Base-by-base conservation (phyloP, 2,113 vertebrate genomes). In the Morone chrysops region DNA sequence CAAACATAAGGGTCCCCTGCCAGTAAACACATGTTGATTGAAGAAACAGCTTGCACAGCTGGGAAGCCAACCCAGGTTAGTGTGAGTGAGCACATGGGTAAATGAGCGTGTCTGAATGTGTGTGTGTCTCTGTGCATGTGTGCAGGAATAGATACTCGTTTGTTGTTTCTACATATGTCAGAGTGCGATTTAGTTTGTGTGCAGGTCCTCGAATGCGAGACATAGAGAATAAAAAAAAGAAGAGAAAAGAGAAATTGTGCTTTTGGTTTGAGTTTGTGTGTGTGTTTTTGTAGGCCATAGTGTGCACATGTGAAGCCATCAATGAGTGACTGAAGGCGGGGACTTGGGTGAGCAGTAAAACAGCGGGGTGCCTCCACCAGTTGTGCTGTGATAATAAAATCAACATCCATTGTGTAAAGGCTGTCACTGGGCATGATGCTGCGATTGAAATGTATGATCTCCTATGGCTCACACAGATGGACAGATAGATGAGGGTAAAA, bases 21-120 rank as follows among this genome's bases (percentile, higher is more conserved):
- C 84, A 92, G 92, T 93, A 94, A 94, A 93, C 93, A 93, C 92
- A 93, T 94, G 93, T 93, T 94, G 93, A 95, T 94, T 91, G 86
- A 86, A 92, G 89, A 94, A 94, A 93, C 94, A 95, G 94, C 92
- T 95, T 94, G 93, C 92, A 91, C 93, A 95, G 92, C 92, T 93
- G 93, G 90, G 89, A 84, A 90, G 91, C 89, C 88, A 91, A 92
- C 82, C 86, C 81, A 88, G 91, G 91, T 92, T 93, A 92, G 88
- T 83, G 92, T 89, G 91, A 91, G 88, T 83, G 86, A 89, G 81
- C 92, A 88, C 88, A 87, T 86, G 90, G 82, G 81, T 74, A 86
- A 87, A 88, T 88, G 82, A 88, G 79, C 20, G 9, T 74, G 76
- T 84, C 78, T 85, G 61, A 60, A 56, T 83, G 79, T 54, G 78